These are phyloP conservation scores for Rhea americana DNA, from an alignment of 2,113 vertebrate species.

Conservation along the genomic window DNA sequence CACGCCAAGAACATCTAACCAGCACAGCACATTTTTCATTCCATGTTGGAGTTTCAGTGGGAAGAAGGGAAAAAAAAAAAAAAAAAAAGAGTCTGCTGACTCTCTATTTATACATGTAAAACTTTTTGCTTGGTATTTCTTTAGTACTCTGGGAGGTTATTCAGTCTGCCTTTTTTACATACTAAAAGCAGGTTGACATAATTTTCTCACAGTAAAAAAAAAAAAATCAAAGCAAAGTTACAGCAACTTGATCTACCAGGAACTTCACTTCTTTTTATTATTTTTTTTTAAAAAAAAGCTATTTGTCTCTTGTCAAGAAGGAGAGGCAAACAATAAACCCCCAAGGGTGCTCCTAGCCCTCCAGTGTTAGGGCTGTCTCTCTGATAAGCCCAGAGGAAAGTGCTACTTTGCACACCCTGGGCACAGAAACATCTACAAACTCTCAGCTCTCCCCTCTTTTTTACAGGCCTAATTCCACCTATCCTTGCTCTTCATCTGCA, in stretches of 20 bases:
- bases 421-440: background rate
- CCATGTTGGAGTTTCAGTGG: background rate
- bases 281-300: background rate
- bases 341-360: background rate
- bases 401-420: background rate
- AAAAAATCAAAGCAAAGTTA: background rate
- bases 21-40: background rate
- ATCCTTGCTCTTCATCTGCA: background rate
- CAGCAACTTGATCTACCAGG: background rate
- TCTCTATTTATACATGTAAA: background rate
- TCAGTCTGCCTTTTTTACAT: background rate
- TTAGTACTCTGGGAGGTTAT: background rate
- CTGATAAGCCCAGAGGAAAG: accelerated
- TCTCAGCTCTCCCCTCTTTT: background rate
- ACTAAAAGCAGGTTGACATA: background rate
- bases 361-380: background rate
- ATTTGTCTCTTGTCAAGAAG: background rate
- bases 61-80: background rate
- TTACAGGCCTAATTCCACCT: too few species aligned
- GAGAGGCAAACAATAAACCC: background rate
- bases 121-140: background rate
- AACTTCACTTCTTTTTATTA: background rate
- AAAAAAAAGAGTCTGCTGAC: background rate
- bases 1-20: background rate
- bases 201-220: background rate